Percentiles rank a stretch among this genome's conserved stretches.
Evolutionary conservation across 2,888 invertebrate genomes (phyloP).

Genomic region (Smittia sp.): DNA sequence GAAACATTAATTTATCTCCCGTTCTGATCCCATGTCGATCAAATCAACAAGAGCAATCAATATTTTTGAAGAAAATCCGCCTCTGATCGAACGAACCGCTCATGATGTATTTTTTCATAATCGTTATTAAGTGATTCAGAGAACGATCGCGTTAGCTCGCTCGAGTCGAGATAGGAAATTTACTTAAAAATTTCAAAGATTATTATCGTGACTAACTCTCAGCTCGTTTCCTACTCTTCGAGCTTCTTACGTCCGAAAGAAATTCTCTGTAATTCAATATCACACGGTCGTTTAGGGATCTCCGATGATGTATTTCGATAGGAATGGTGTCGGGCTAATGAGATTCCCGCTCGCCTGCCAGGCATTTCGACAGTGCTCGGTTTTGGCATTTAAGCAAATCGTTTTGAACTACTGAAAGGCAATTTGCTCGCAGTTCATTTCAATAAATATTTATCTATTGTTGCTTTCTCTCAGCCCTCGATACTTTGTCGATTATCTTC

Average conservation of each 20-base stretch:
- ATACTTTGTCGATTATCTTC: neutral
- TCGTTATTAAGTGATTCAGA: conserved; percentile 15
- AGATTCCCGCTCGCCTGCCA: neutral
- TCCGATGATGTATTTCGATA: conserved; percentile 5
- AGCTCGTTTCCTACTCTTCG: neutral
- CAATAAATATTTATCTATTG: conserved; percentile 23
- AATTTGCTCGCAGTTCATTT: conserved; percentile 25
- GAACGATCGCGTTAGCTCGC: neutral
- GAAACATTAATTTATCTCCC: conserved; percentile 34
- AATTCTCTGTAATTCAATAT: conserved; percentile 22
- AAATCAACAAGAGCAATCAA: conserved; percentile 17
- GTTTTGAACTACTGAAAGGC: conserved; percentile 35
- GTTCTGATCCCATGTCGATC: conserved; percentile 28
- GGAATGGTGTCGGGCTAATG: conserved; percentile 6
- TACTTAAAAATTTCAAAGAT: conserved; percentile 2
- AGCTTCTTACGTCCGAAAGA: neutral
- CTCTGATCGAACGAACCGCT: neutral
- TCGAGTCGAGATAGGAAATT: neutral
- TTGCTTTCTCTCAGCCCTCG: neutral
- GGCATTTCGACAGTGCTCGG: neutral
- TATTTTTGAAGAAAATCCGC: conserved; percentile 9
- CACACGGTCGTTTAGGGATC: neutral
- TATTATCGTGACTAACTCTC: conserved; percentile 19
- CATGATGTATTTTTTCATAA: conserved; percentile 1
- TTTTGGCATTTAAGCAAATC: conserved; percentile 21